Percentiles rank a stretch among this genome's conserved stretches.
These are phyloP conservation scores for Epirrita christyi DNA, from an alignment of 2,888 invertebrate genomes.

Conservation along the genomic window DNA sequence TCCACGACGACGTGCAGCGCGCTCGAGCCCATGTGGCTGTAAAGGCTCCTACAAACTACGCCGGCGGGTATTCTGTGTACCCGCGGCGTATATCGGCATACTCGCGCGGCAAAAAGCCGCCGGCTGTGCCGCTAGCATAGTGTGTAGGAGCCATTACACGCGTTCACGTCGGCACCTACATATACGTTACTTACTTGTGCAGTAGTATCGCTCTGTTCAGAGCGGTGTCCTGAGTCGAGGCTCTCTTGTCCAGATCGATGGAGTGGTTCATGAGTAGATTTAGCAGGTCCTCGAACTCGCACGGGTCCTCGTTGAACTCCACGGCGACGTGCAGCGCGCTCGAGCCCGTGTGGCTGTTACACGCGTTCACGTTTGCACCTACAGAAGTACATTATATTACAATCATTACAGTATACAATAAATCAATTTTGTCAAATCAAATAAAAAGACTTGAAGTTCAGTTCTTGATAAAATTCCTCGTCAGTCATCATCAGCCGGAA, in stretches of 20 bases:
- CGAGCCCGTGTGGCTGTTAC: slow-evolving; percentile 81
- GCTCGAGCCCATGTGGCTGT: slow-evolving; percentile 78
- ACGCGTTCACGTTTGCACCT: slow-evolving; percentile 83
- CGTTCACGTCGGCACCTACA: too few species aligned
- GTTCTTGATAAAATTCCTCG: too few species aligned
- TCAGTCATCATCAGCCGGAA: too few species aligned
- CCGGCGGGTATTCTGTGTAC: too few species aligned
- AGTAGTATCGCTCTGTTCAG: slow-evolving; percentile 79
- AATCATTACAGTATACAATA: too few species aligned
- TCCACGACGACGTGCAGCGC: slow-evolving; percentile 87
- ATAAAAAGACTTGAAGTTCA: too few species aligned
- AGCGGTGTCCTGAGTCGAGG: slow-evolving; percentile 80
- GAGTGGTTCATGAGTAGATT: slow-evolving; percentile 71
- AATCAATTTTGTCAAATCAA: too few species aligned
- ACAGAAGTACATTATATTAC: not conserved
- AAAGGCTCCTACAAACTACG: too few species aligned
- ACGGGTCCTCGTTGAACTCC: slow-evolving; percentile 77
- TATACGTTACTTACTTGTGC: slow-evolving; percentile 64
- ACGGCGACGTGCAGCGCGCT: slow-evolving; percentile 87
- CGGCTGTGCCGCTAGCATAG: too few species aligned
- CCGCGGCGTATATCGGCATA: too few species aligned
- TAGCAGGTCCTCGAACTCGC: slow-evolving; percentile 82
- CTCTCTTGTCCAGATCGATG: slow-evolving; percentile 73
- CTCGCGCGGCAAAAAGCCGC: too few species aligned
- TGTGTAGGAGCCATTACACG: too few species aligned